phyloP scores from a whole-genome alignment of 2,797 vertebrate genomes.

The Urosaurus nigricauda region DNA sequence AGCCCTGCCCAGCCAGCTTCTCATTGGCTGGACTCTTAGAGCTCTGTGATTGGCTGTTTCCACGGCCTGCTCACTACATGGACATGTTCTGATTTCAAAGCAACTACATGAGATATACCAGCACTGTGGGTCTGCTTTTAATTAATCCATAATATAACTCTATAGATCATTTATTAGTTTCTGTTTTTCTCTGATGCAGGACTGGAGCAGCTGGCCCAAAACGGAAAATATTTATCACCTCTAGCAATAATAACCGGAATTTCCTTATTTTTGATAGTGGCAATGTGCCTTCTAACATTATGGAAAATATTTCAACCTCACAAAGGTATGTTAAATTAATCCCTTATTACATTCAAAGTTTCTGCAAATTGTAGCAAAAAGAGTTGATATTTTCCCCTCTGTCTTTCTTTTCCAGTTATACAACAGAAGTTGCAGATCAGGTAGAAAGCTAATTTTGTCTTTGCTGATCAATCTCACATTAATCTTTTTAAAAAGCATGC shows the following conservation, averaged over 20 bases:
- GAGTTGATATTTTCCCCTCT: constrained; percentile 23
- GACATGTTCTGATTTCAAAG: neutral
- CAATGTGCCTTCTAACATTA: constrained; percentile 86
- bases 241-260: constrained; percentile 87
- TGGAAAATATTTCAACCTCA: constrained; percentile 89
- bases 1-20: no score
- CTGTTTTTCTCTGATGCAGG: constrained; percentile 73
- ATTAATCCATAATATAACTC: neutral
- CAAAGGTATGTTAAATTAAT: constrained; percentile 83
- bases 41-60: no score
- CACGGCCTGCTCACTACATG: no score
- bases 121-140: neutral
- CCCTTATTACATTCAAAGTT: neutral
- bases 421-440: constrained; percentile 77
- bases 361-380: constrained; percentile 26
- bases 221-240: constrained; percentile 81
- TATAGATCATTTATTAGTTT: constrained; percentile 24
- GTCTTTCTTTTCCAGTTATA: constrained; percentile 71
- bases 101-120: neutral
- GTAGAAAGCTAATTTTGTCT: constrained; percentile 70
- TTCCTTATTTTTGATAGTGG: constrained; percentile 88
- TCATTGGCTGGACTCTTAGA: no score
- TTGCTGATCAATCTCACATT: constrained; percentile 36
- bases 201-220: constrained; percentile 84
- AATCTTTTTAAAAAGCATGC: neutral